These are phyloP conservation scores for Forbesichthys agassizii DNA, from an alignment of 2,113 vertebrate genomes.

Conservation along the genomic window DNA sequence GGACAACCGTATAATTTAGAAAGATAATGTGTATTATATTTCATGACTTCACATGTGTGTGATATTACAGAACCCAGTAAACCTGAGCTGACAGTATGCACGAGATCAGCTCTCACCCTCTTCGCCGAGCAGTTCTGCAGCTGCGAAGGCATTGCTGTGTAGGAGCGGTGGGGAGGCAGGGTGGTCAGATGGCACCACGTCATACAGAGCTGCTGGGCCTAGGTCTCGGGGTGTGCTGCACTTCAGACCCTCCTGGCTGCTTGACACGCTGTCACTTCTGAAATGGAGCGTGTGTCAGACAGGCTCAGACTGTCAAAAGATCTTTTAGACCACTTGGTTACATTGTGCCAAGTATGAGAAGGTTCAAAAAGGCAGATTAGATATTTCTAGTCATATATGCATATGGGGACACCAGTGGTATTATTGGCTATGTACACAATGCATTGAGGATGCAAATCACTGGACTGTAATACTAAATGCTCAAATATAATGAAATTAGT, in stretches of 20 bases:
- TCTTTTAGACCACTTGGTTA: background rate
- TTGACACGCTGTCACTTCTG: constrained; percentile 93
- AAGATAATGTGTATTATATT: too few relatives aligned
- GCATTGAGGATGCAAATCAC: too few relatives aligned
- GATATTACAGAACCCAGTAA: background rate
- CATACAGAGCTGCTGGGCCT: constrained; percentile 84
- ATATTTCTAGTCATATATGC: too few relatives aligned
- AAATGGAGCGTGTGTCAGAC: constrained; percentile 21
- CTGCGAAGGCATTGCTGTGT: constrained; percentile 89
- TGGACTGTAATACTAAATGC: too few relatives aligned
- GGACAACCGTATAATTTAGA: background rate
- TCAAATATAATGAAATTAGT: too few relatives aligned
- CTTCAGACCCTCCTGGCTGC: constrained; percentile 93
- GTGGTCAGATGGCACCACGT: constrained; percentile 85
- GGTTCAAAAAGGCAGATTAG: too few relatives aligned
- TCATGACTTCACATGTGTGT: background rate
- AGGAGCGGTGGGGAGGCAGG: constrained; percentile 85
- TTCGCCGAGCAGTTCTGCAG: constrained; percentile 70
- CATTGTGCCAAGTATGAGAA: too few relatives aligned
- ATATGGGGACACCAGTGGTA: too few relatives aligned
- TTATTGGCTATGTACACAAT: too few relatives aligned
- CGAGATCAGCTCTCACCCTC: constrained; percentile 60
- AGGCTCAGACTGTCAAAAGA: background rate
- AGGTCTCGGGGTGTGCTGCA: constrained; percentile 87
- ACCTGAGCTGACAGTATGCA: background rate